Base-by-base conservation (phyloP, 1,140 invertebrate genomes). In the Zaprionus africanus region DNA sequence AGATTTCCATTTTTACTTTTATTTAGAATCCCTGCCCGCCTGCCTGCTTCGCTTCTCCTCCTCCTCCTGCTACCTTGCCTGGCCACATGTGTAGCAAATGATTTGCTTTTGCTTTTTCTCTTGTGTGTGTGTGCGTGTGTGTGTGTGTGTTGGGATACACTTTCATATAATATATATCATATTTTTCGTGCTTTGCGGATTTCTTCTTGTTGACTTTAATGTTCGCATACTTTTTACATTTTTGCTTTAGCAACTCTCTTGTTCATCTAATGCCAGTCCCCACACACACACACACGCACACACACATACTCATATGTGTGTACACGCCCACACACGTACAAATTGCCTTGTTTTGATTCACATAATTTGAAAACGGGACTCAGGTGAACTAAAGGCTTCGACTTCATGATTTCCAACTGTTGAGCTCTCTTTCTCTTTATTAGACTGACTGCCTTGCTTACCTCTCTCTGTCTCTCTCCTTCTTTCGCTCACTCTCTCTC, bases 151-250 rank as follows among this genome's bases (percentile, higher is more conserved):
- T 38, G 34, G 56, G 64, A 58, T 62, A 63, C 57, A 46, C 59
- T 69, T 69, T 31, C 26, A 58, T 58, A n/a, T 34, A 31, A 67
- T 76, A 56, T 74, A 58, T 68, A 67, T 49, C 41, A 46, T 46
- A 46, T 17, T 46, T 46, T 46, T 46, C 41, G 41, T 46, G 41
- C 41, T 68, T 74, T 71, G 67, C 69, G 80, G 80, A 80, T 82
- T 87, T 87, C 63, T 82, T 87, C 61, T 81, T 81, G 82, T 87
- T 87, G 77, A 86, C 75, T 82, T 80, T 86, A 82, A 77, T 87
- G 83, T 71, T 76, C 63, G 82, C 71, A 53, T 53, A 64, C 61
- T 63, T 53, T 56, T 51, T 24, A 15, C 36, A 15, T 49, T 17
- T 28, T 28, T 57, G 64, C 53, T 15, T 65, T 54, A 1, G 26